Evolutionary conservation across 2,113 vertebrate genomes (phyloP).

Genomic region (Machaerirhynchus nigripectus): DNA sequence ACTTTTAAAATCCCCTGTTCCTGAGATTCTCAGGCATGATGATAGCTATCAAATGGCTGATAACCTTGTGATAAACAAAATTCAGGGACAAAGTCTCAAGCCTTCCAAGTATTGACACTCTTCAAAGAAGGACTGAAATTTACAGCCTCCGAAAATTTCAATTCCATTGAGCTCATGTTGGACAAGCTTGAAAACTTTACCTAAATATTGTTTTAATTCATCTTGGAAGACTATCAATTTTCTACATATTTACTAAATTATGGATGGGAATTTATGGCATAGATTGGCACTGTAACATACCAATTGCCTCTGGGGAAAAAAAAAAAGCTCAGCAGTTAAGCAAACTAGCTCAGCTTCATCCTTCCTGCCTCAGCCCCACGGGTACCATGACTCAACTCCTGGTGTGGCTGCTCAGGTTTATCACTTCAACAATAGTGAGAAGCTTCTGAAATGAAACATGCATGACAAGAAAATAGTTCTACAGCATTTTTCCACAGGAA

Average conservation of each 20-base stretch:
- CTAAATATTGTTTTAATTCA: background rate
- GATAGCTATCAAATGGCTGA: slow-evolving; percentile 45
- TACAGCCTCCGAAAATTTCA: background rate
- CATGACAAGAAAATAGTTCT: slow-evolving; percentile 12
- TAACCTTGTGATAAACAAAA: slow-evolving; percentile 57
- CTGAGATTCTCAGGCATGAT: slow-evolving; percentile 32
- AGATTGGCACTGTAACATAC: background rate
- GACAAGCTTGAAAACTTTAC: background rate
- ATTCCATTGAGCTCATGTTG: background rate
- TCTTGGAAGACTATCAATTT: background rate
- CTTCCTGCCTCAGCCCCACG: background rate
- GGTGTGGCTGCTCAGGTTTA: background rate
- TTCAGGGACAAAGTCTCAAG: background rate
- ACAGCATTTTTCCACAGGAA: background rate
- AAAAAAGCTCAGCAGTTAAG: background rate
- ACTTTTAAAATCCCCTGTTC: slow-evolving; percentile 35
- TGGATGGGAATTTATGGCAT: background rate
- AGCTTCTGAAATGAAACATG: slow-evolving; percentile 14
- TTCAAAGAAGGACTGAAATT: background rate
- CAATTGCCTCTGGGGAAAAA: background rate
- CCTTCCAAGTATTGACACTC: background rate
- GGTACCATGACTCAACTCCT: background rate
- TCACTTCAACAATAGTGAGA: background rate
- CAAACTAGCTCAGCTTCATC: background rate
- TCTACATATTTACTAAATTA: background rate